Percentiles rank a stretch among this genome's conserved stretches.
Conservation (phyloP, 2,797 vertebrate genomes). For the Lepilemur ruficaudatus region DNA sequence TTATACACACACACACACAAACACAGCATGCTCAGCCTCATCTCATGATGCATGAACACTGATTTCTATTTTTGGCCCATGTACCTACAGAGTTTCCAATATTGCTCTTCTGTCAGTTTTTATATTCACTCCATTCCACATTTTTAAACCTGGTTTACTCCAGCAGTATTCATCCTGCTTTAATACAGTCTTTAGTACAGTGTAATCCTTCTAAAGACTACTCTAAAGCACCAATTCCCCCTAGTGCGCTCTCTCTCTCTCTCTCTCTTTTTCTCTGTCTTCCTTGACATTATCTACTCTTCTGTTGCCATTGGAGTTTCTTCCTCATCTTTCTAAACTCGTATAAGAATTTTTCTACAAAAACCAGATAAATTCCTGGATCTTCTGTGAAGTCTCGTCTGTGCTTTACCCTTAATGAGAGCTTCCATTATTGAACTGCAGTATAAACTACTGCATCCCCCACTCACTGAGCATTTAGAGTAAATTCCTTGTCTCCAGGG, state of each 20-base stretch:
- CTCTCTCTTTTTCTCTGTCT: not conserved
- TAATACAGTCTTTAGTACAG: not conserved
- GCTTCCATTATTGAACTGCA: not conserved
- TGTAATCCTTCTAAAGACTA: not conserved
- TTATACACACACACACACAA: not conserved
- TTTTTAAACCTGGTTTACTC: not conserved
- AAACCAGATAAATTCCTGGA: not conserved
- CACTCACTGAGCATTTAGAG: not conserved
- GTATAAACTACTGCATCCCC: not conserved
- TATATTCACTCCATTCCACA: not conserved
- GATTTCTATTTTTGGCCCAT: not conserved
- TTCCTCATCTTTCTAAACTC: not conserved
- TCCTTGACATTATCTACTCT: not conserved
- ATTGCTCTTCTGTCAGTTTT: not conserved
- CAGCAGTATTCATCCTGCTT: not conserved
- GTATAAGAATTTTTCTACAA: not conserved
- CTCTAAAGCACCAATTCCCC: not conserved
- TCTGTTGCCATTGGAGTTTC: not conserved
- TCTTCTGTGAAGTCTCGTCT: not conserved
- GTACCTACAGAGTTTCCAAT: not conserved
- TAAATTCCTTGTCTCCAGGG: not conserved
- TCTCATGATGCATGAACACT: not conserved
- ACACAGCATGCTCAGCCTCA: not conserved
- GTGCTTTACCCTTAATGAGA: not conserved
- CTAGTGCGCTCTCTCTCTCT: not conserved